Evolutionary conservation across 1,140 invertebrate genomes (phyloP).

Genomic region (Tigriopus japonicus): DNA sequence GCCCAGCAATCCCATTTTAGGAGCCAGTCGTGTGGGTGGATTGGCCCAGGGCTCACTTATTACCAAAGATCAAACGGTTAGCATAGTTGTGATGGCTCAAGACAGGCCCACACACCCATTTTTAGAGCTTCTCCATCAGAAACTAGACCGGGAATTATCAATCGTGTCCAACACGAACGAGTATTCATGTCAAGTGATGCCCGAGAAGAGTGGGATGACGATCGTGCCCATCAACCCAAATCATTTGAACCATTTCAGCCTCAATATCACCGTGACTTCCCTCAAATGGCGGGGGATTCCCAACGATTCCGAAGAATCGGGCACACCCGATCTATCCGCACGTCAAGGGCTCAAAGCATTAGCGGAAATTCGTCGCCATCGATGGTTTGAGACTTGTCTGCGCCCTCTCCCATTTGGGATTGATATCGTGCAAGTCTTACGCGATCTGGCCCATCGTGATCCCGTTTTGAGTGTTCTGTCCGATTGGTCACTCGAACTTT

Average conservation of each 20-base stretch:
- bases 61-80: no score
- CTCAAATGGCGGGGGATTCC: background rate
- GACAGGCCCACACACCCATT: no score
- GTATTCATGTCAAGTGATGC: background rate
- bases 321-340: no score
- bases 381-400: background rate
- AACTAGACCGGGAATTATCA: background rate
- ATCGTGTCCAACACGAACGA: no score
- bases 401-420: background rate
- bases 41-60: no score
- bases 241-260: background rate
- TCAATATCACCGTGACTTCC: background rate
- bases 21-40: no score
- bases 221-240: no score
- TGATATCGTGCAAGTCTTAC: constrained; percentile 1
- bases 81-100: no score
- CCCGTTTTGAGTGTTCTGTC: background rate
- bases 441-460: background rate
- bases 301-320: background rate
- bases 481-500: constrained; percentile 55
- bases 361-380: background rate
- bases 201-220: background rate
- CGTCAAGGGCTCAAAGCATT: background rate
- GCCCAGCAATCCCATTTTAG: no score
- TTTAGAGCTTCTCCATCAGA: no score